Conservation (phyloP, 2,113 vertebrate species). For the Pundamilia nyererei region DNA sequence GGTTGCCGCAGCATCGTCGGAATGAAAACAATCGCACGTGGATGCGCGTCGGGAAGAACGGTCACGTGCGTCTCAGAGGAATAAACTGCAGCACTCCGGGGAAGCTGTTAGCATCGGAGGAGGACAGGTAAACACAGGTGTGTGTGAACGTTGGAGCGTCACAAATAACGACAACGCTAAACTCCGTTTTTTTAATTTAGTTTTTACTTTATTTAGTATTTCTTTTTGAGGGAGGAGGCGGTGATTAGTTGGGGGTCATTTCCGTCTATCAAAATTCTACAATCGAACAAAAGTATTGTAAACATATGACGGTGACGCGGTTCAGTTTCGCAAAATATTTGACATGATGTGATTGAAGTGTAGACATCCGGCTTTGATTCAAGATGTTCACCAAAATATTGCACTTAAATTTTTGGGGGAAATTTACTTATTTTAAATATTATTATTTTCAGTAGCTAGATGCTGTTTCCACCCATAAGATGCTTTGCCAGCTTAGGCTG, state of each 20-base stretch:
- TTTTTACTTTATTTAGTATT: neutral
- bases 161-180: neutral
- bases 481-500: neutral
- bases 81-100: neutral
- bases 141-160: neutral
- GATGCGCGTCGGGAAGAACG: neutral
- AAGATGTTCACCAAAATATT: neutral
- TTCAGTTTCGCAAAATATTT: neutral
- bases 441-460: neutral
- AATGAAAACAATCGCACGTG: constrained; percentile 79
- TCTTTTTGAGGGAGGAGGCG: neutral
- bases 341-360: neutral
- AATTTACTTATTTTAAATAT: neutral
- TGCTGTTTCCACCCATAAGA: neutral
- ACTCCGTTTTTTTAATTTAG: neutral
- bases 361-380: neutral
- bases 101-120: neutral
- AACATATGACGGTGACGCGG: neutral
- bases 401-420: rapidly evolving
- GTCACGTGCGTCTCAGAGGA: constrained; percentile 30
- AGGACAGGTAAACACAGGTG: neutral
- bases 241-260: neutral
- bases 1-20: constrained; percentile 30
- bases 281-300: neutral
- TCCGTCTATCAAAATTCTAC: neutral